Percentiles rank a stretch among this genome's conserved stretches.
These are phyloP conservation scores for Lepisosteus osseus DNA, from an alignment of 2,113 vertebrate species.

Conservation along the genomic window DNA sequence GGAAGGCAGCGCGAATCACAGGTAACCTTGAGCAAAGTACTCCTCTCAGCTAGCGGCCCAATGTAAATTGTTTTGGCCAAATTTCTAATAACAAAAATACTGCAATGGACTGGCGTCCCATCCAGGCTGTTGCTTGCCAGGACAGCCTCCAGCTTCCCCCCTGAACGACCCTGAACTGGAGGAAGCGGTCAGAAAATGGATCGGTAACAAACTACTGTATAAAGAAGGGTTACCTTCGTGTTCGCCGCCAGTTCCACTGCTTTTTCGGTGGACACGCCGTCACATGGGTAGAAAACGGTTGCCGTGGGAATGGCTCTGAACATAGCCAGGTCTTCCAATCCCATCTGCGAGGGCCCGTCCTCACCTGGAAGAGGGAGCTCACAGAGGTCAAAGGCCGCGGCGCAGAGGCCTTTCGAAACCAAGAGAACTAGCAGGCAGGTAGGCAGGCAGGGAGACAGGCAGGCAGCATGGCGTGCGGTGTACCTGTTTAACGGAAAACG, in stretches of 20 bases:
- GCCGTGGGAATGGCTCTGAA: conserved; percentile 80
- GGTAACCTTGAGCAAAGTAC: no score
- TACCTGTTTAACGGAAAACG: conserved; percentile 63
- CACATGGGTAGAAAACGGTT: conserved; percentile 89
- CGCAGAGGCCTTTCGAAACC: background rate
- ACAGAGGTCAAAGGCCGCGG: conserved; percentile 29
- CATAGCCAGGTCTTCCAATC: conserved; percentile 86
- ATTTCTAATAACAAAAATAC: no score
- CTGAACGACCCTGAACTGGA: no score
- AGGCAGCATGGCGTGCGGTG: conserved; percentile 52
- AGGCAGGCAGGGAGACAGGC: conserved; percentile 16
- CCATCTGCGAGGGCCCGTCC: conserved; percentile 92
- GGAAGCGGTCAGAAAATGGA: no score
- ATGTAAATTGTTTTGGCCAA: no score
- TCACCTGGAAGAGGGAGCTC: conserved; percentile 69
- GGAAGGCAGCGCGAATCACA: no score
- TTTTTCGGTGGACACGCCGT: conserved; percentile 87
- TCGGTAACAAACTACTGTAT: no score
- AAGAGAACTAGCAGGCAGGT: conserved; percentile 26
- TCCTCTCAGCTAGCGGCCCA: no score
- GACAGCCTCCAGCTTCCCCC: no score
- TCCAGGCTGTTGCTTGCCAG: no score
- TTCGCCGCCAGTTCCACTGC: conserved; percentile 88
- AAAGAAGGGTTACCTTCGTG: conserved; percentile 70
- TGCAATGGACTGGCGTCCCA: no score